Evolutionary conservation across 2,888 invertebrate genomes (phyloP).

Genomic region (Tuta absoluta): DNA sequence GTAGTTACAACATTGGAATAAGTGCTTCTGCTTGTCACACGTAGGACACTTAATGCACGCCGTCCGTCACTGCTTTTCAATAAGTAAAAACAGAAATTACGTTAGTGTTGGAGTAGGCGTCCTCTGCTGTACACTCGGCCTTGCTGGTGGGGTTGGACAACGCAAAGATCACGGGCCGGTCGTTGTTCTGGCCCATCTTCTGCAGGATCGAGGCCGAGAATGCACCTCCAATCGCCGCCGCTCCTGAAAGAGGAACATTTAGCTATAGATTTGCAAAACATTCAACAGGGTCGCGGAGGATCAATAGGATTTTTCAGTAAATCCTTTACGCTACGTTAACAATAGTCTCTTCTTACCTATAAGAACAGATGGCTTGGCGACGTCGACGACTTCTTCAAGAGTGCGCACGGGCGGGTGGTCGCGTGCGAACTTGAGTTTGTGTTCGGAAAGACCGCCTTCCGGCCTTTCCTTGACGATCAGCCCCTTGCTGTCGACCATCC

Average conservation of each 20-base stretch:
- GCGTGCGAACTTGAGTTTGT: conserved; percentile 92
- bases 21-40: no score
- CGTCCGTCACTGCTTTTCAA: no score
- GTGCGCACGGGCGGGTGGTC: conserved; percentile 87
- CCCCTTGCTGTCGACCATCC: conserved; percentile 98
- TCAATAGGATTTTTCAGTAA: no score
- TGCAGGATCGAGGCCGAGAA: conserved; percentile 93
- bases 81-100: conserved; percentile 68
- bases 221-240: conserved; percentile 96
- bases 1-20: no score
- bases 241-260: conserved; percentile 79
- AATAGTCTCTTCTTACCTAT: conserved; percentile 83
- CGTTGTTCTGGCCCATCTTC: conserved; percentile 92
- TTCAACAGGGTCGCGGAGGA: no score
- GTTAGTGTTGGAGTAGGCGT: conserved; percentile 93
- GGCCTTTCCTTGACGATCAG: conserved; percentile 92
- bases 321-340: no score
- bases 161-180: conserved; percentile 96
- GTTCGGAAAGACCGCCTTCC: conserved; percentile 88
- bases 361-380: conserved; percentile 92
- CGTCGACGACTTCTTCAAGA: conserved; percentile 89
- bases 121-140: conserved; percentile 99
- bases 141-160: conserved; percentile 99
- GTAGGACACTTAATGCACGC: not conserved
- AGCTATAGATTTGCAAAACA: not conserved